Conservation (phyloP, 2,888 invertebrate genomes). For the Phortica okadai region DNA sequence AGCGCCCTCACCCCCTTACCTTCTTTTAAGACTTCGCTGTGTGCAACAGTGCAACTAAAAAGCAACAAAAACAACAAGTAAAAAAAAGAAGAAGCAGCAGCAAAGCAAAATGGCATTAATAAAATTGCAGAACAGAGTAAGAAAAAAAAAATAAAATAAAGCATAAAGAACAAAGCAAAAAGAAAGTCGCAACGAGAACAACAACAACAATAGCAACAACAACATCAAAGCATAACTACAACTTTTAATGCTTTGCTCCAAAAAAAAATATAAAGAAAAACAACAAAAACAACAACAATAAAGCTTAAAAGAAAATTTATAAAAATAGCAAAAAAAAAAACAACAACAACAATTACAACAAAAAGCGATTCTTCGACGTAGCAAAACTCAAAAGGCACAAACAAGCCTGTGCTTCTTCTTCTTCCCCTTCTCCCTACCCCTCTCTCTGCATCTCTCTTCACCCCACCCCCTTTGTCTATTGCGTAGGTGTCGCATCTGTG, state of each 20-base stretch:
- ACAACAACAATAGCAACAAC: conserved; percentile 10
- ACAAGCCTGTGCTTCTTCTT: background rate
- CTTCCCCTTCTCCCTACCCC: background rate
- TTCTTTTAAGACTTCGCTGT: too few species aligned
- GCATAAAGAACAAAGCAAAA: conserved; percentile 34
- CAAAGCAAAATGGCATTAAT: too few species aligned
- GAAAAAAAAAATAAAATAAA: conserved; percentile 63
- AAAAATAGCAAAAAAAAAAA: background rate
- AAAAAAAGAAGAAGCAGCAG: too few species aligned
- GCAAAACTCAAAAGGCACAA: conserved; percentile 52
- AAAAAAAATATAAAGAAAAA: background rate
- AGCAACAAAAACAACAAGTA: too few species aligned
- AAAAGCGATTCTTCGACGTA: background rate
- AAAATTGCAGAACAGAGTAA: background rate
- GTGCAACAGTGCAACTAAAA: too few species aligned
- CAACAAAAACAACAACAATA: background rate
- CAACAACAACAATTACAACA: background rate
- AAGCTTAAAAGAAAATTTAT: too few species aligned
- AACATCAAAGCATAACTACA: conserved; percentile 55
- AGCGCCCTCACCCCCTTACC: too few species aligned
- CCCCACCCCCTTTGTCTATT: background rate
- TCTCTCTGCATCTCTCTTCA: background rate
- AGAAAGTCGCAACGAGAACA: background rate
- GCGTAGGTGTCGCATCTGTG: background rate
- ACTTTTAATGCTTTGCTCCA: background rate